Conservation (phyloP, 2,888 invertebrate species). For the Entomobrya multifasciata region DNA sequence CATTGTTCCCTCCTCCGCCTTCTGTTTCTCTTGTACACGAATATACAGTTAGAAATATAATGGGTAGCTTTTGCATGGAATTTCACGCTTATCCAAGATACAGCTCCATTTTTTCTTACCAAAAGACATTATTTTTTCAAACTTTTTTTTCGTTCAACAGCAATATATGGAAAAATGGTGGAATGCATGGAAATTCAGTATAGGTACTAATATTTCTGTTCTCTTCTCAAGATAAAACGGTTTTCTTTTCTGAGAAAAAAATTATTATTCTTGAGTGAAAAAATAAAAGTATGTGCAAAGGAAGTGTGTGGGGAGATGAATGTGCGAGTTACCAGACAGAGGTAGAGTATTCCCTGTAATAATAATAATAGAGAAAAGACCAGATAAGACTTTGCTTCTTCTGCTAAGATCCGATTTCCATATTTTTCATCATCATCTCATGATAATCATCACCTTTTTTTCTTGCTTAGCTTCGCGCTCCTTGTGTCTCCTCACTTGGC, state of each 20-base stretch:
- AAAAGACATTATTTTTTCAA: no score
- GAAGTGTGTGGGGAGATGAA: no score
- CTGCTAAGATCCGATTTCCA: constrained; percentile 41
- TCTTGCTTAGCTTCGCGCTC: neutral
- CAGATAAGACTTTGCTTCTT: neutral
- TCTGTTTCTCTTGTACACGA: neutral
- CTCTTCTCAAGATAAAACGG: no score
- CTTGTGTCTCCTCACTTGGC: neutral
- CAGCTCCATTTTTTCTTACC: no score
- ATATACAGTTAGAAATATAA: neutral
- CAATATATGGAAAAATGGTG: no score
- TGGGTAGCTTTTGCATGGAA: no score
- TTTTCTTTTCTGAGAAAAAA: neutral
- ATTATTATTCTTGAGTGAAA: neutral
- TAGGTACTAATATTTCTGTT: no score
- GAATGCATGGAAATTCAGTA: no score
- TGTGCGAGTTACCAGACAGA: no score
- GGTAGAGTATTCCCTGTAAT: neutral
- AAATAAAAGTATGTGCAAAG: no score
- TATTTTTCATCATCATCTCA: constrained; percentile 53
- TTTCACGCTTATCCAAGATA: no score
- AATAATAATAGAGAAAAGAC: neutral
- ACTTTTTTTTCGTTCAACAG: no score
- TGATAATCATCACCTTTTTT: constrained; percentile 35
- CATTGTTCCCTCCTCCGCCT: constrained; percentile 17